Base-by-base conservation (phyloP, 2,888 invertebrate genomes). In the Mesochorus sp. region DNA sequence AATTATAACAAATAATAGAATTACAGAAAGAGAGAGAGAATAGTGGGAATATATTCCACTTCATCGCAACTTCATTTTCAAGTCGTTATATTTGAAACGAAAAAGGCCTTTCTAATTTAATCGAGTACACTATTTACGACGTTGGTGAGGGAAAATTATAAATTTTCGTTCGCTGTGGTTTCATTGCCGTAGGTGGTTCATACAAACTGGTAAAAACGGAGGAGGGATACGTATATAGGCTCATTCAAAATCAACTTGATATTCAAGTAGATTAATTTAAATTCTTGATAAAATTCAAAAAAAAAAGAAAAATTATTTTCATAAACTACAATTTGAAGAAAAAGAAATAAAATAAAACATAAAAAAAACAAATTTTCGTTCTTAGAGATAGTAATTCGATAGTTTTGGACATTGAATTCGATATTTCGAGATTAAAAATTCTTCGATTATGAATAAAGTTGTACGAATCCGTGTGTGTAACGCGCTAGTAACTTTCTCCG, bases 401-500 rank as follows among this genome's bases (percentile, higher is more conserved):
- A 8, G 12, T 21, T 12, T 34, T 8, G 24, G 5, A 26, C 19
- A 8, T 3, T 28, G 12, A 14, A 55, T 19, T 2, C 24, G n/a
- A 3, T n/a, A n/a, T n/a, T n/a, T n/a, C 2, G 12, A 42, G 12
- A 42, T 31, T 10, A 10, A 24, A 19, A 5, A 37, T 8, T 12
- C 8, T 37, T 6, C 1, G 10, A 59, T 53, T 74, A 47, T 70
- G 64, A 71, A 76, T 42, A 34, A 53, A 44, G 24, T 19, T 72
- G 55, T 72, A 72, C 37, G 8, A 19, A 6, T 28, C 34, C 66
- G 39, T 49, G 61, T 55, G 14, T 53, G 71, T 62, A 79, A 75
- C 79, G 66, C 79, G 53, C 71, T 51, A 72, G 47, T 76, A 74
- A 81, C 81, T 81, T 81, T 81, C 81, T 81, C 81, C 79, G 57